Evolutionary conservation across 2,113 vertebrate genomes (phyloP).

Genomic region (Brachyistius frenatus): DNA sequence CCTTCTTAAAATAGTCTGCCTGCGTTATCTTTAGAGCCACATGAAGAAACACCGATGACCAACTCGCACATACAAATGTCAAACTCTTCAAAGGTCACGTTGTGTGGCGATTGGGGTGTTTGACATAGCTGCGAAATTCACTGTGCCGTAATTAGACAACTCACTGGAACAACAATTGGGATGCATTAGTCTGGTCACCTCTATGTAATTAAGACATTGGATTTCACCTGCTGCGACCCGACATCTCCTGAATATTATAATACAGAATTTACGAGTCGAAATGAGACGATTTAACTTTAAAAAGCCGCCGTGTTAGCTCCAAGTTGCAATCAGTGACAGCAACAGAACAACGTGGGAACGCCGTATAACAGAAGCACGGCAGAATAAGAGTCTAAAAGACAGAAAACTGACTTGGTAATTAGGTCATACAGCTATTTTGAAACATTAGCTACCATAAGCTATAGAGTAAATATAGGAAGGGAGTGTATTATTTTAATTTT

Average conservation of each 20-base stretch:
- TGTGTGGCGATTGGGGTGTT: slow-evolving; percentile 5
- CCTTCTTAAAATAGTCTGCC: slow-evolving; percentile 32
- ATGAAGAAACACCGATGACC: slow-evolving; percentile 25
- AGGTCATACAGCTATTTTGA: background rate
- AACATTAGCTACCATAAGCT: background rate
- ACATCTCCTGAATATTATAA: slow-evolving; percentile 41
- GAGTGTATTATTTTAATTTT: no score
- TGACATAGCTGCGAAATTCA: slow-evolving; percentile 59
- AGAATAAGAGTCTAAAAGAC: background rate
- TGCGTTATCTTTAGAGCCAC: slow-evolving; percentile 16
- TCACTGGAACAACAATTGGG: slow-evolving; percentile 20
- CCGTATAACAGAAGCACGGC: background rate
- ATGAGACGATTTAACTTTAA: slow-evolving; percentile 3
- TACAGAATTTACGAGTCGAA: slow-evolving; percentile 23
- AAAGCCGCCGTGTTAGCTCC: background rate
- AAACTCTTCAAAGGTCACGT: slow-evolving; percentile 39
- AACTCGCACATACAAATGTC: slow-evolving; percentile 3
- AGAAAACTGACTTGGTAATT: background rate
- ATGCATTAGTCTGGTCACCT: slow-evolving; percentile 42
- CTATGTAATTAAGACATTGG: slow-evolving; percentile 37
- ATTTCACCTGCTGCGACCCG: slow-evolving; percentile 47
- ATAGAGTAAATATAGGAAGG: no score
- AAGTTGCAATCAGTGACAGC: background rate
- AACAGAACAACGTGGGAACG: background rate
- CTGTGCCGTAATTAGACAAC: slow-evolving; percentile 51